A percentile compares a stretch with the other conserved stretches of the same genome.
Conservation (phyloP, 1,140 invertebrate genomes). For the Platyura marginata region DNA sequence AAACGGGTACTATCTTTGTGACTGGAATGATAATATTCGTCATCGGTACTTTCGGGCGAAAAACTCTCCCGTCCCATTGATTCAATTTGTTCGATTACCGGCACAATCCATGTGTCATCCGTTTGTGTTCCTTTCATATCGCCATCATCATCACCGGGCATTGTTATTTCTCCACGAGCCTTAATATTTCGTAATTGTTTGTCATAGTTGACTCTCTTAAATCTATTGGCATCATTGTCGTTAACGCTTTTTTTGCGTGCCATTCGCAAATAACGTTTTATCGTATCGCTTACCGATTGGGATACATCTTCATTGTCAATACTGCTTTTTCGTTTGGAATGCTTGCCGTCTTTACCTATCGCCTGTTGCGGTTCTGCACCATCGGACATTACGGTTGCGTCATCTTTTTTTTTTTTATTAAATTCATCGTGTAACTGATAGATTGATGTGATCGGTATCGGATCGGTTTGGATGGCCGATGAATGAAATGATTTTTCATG, state of each 20-base stretch:
- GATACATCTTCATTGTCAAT: constrained; percentile 68
- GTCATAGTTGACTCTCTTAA: constrained; percentile 77
- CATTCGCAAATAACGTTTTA: constrained; percentile 67
- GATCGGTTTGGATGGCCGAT: constrained; percentile 2
- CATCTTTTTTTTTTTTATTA: constrained; percentile 15
- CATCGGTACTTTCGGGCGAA: constrained; percentile 3
- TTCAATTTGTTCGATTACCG: neutral
- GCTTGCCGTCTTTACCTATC: constrained; percentile 16
- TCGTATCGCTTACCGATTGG: constrained; percentile 67
- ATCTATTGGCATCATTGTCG: constrained; percentile 57
- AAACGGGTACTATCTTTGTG: neutral
- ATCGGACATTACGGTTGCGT: constrained; percentile 19
- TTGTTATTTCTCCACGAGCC: constrained; percentile 52
- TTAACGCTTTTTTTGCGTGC: constrained; percentile 68
- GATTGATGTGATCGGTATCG: neutral
- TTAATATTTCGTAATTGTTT: constrained; percentile 67
- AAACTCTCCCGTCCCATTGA: neutral
- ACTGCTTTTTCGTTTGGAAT: constrained; percentile 34
- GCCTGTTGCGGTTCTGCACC: neutral
- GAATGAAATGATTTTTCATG: neutral
- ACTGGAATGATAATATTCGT: neutral
- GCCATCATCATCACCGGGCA: constrained; percentile 49
- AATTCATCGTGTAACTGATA: constrained; percentile 1
- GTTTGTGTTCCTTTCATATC: constrained; percentile 55
- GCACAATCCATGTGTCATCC: constrained; percentile 39